These are phyloP conservation scores for Dendrophyllia cribrosa DNA, from an alignment of 64 coral and sea anemone genomes.

Conservation along the genomic window DNA sequence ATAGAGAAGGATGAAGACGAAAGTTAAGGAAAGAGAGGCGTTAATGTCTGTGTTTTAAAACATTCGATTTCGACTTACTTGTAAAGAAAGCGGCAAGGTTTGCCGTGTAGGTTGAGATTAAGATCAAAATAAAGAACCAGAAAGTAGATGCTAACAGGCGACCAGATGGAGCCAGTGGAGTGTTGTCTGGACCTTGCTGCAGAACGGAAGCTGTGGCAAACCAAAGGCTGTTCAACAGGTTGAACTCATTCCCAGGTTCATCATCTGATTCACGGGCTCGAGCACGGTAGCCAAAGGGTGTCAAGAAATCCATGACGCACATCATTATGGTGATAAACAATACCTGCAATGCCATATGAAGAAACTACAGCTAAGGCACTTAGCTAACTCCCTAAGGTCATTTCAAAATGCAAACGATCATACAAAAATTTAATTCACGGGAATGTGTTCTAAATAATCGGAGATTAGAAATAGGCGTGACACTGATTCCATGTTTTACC, in stretches of 20 bases:
- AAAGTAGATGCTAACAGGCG: constrained; percentile 87
- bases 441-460: too few species aligned
- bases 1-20: too few species aligned
- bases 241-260: constrained; percentile 90
- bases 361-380: too few species aligned
- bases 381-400: too few species aligned
- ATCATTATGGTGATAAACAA: constrained; percentile 74
- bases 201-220: constrained; percentile 95
- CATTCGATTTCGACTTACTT: constrained; percentile 45
- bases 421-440: too few species aligned
- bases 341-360: constrained; percentile 35
- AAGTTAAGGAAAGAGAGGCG: too few species aligned
- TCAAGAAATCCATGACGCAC: constrained; percentile 80
- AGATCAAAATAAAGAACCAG: constrained; percentile 99
- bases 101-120: constrained; percentile 98
- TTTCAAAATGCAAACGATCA: too few species aligned
- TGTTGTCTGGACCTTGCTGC: constrained; percentile 92
- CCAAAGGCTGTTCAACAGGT: constrained; percentile 95
- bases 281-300: constrained; percentile 89
- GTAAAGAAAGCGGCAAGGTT: constrained; percentile 98
- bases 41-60: too few species aligned
- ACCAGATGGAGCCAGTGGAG: constrained; percentile 89
- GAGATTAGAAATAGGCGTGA: too few species aligned
- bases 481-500: too few species aligned
- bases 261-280: constrained; percentile 78